Evolutionary conservation across 2,888 invertebrate genomes (phyloP), one percentile per base, ranked within the genome.

Genomic region (Rhynchonema sp.): DNA sequence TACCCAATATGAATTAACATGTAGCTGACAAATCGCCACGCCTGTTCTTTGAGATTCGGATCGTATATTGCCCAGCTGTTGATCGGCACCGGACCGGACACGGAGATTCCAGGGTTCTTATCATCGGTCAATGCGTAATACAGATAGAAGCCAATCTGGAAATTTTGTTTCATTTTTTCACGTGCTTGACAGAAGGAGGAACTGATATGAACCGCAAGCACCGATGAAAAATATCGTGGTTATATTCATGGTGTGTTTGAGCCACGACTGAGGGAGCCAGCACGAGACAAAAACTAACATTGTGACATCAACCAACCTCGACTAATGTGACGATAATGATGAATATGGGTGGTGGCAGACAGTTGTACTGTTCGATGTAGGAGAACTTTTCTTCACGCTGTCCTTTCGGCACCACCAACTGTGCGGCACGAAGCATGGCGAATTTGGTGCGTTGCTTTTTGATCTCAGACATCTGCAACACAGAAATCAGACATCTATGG

Each of bases 1-100:
- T 3, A 56, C 56, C 56, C 56, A 22, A 56, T 38, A 56, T 65
- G 63, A 38, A 66, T 62, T 13, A 65, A 84, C 89, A 92, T 92
- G 73, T 98, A 98, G 0, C 87, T 85, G 56, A 91, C 68, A 74
- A 84, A 96, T 68, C 96, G 79, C 96, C 96, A 98, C 0, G 83
- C 84, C 76, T 98, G 86, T 59, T 83, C 80, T 63, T 92, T 80
- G 69, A 82, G 82, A 62, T 82, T 79, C 0, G 94, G 94, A 76
- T 87, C 83, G 75, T 90, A 92, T 64, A 94, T 87, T 65, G 91
- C 83, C 53, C 65, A 64, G 59, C 82, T 82, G 13, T 87, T 84
- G 46, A 85, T 82, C 0, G 89, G 86, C 0, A 90, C 87, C 30
- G 83, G 82, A 69, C 74, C 80, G 72, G 92, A n/a, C 70, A 65